Percentiles rank a stretch among this genome's conserved stretches.
These are phyloP conservation scores for Abrostola triplasia DNA, from an alignment of 2,888 invertebrate species.

Conservation along the genomic window DNA sequence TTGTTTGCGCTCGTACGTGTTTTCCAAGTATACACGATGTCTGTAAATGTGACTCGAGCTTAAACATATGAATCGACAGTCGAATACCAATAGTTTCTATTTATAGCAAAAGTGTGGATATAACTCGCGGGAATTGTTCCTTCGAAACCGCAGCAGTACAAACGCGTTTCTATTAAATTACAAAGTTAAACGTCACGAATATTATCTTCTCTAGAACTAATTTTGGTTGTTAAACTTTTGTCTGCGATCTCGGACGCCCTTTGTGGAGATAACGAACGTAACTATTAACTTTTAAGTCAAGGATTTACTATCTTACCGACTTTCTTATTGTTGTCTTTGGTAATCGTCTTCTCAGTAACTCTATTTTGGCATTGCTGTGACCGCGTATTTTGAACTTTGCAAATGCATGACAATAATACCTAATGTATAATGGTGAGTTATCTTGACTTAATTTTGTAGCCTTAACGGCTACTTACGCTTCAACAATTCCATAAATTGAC, in stretches of 20 bases:
- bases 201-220: slow-evolving; percentile 66
- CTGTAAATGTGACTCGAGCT: not conserved
- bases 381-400: too few species aligned
- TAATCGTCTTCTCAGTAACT: slow-evolving; percentile 29
- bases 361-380: not conserved
- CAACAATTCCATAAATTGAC: too few species aligned
- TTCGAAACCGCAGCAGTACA: slow-evolving; percentile 48
- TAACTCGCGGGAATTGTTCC: slow-evolving; percentile 46
- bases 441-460: too few species aligned
- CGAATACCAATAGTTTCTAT: slow-evolving; percentile 32
- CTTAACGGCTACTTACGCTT: too few species aligned
- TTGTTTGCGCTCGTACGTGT: too few species aligned
- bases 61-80: slow-evolving; percentile 28
- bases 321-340: slow-evolving; percentile 37
- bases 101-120: slow-evolving; percentile 46
- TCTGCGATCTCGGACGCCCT: slow-evolving; percentile 54
- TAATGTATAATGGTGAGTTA: too few species aligned
- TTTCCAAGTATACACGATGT: too few species aligned
- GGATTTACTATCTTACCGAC: slow-evolving; percentile 41
- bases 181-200: slow-evolving; percentile 56
- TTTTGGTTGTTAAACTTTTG: slow-evolving; percentile 61
- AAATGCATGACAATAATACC: too few species aligned
- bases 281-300: slow-evolving; percentile 42
- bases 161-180: slow-evolving; percentile 55
- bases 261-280: slow-evolving; percentile 47